A percentile compares a stretch with the other conserved stretches of the same genome.
Conservation (phyloP, 2,888 invertebrate species). For the Exephanes ischioxanthus region DNA sequence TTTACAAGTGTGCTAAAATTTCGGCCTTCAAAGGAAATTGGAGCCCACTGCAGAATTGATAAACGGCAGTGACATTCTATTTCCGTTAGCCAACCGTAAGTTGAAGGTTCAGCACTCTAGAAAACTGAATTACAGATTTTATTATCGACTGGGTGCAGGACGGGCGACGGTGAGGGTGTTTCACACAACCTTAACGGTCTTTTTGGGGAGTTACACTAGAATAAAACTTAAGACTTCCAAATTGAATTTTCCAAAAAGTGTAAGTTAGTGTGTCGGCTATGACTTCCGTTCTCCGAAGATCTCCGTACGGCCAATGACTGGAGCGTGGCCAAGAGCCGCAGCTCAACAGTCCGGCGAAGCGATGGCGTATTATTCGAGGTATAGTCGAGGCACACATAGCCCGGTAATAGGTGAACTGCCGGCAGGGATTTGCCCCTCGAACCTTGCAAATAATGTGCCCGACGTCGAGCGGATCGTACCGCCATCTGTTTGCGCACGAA, state of each 20-base stretch:
- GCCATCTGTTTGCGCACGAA: constrained; percentile 8
- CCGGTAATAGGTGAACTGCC: constrained; percentile 11
- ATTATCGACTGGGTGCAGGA: too few species aligned
- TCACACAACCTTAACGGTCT: too few species aligned
- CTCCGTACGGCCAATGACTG: neutral
- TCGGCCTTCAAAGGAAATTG: too few species aligned
- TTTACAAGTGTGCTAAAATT: too few species aligned
- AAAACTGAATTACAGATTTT: too few species aligned
- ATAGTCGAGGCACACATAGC: neutral
- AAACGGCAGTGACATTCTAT: too few species aligned
- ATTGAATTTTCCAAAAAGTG: neutral
- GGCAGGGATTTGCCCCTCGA: constrained; percentile 22
- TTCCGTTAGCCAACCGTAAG: too few species aligned
- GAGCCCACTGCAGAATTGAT: too few species aligned
- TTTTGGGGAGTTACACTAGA: too few species aligned
- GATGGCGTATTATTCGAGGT: neutral
- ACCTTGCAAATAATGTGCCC: constrained; percentile 40
- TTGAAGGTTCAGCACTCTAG: too few species aligned
- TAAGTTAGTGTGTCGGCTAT: neutral
- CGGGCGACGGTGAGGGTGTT: too few species aligned
- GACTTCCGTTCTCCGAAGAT: neutral
- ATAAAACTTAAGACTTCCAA: too few species aligned
- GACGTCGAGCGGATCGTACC: constrained; percentile 7
- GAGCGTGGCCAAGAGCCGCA: neutral
- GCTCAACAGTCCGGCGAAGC: neutral